Evolutionary conservation across 2,113 vertebrate genomes (phyloP).

Genomic region (Pelusios castaneus): DNA sequence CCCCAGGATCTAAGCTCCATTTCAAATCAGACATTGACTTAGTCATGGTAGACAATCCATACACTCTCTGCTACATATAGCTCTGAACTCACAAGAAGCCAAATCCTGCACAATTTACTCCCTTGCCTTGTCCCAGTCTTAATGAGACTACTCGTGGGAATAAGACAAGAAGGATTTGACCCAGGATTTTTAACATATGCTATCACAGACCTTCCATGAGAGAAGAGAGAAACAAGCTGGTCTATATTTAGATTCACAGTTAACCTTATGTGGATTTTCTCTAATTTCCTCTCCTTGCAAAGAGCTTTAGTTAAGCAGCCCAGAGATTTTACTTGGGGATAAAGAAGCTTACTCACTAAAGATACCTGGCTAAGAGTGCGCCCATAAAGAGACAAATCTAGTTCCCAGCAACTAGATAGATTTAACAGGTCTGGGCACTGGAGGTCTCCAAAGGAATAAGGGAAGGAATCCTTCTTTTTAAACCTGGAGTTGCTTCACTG

Average conservation of each 20-base stretch:
- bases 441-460: neutral
- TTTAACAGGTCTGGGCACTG: neutral
- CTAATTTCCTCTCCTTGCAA: neutral
- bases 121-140: neutral
- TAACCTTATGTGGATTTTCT: conserved; percentile 44
- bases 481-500: neutral
- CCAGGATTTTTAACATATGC: neutral
- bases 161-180: neutral
- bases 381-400: neutral
- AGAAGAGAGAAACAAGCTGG: neutral
- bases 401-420: neutral
- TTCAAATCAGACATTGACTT: neutral
- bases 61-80: neutral
- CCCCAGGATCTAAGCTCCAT: neutral
- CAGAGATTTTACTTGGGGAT: conserved; percentile 6
- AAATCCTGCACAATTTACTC: neutral
- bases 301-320: neutral
- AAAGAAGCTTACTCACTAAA: conserved; percentile 13
- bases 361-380: neutral
- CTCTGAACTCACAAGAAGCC: neutral
- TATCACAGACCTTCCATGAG: neutral
- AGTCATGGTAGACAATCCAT: neutral
- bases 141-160: neutral
- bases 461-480: neutral
- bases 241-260: conserved; percentile 24